A percentile compares a stretch with the other conserved stretches of the same genome.
phyloP scores from a whole-genome alignment of 1,140 invertebrate genomes.

The Odontomachus brunneus region DNA sequence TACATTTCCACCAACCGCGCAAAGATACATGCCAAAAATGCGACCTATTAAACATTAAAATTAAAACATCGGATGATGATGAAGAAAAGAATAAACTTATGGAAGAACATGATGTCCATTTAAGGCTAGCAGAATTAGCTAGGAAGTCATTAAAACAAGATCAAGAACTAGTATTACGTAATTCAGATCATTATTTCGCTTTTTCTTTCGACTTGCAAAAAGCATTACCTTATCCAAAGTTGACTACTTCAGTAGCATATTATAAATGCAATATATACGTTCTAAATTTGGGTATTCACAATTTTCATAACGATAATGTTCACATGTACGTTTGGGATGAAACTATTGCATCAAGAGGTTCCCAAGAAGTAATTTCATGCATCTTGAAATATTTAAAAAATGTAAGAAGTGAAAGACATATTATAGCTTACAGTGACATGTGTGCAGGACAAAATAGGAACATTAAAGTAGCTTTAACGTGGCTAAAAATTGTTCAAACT shows the following conservation, averaged over 20 bases:
- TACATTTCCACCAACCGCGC: too few species aligned
- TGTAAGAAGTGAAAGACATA: slow-evolving; percentile 53
- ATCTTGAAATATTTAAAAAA: slow-evolving; percentile 65
- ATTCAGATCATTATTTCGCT: too few species aligned
- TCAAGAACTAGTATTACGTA: too few species aligned
- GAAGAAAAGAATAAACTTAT: too few species aligned
- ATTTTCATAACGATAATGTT: slow-evolving; percentile 59
- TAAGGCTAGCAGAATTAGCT: too few species aligned
- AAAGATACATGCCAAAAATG: too few species aligned
- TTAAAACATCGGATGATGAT: too few species aligned
- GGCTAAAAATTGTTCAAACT: slow-evolving; percentile 60
- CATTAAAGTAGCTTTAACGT: slow-evolving; percentile 58
- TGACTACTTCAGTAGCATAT: slow-evolving; percentile 12
- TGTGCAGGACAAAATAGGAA: slow-evolving; percentile 66
- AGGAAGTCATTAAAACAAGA: too few species aligned
- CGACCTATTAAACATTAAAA: too few species aligned
- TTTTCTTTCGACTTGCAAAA: too few species aligned
- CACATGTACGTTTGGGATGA: slow-evolving; percentile 73
- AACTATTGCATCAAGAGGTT: slow-evolving; percentile 69
- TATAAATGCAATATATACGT: slow-evolving; percentile 43
- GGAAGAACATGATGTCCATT: too few species aligned
- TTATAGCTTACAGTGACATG: slow-evolving; percentile 62
- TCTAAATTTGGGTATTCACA: slow-evolving; percentile 49
- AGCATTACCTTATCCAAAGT: too few species aligned
- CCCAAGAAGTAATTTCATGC: slow-evolving; percentile 71